These are phyloP conservation scores for Istiophorus platypterus DNA, from an alignment of 2,113 vertebrate species.

Conservation along the genomic window DNA sequence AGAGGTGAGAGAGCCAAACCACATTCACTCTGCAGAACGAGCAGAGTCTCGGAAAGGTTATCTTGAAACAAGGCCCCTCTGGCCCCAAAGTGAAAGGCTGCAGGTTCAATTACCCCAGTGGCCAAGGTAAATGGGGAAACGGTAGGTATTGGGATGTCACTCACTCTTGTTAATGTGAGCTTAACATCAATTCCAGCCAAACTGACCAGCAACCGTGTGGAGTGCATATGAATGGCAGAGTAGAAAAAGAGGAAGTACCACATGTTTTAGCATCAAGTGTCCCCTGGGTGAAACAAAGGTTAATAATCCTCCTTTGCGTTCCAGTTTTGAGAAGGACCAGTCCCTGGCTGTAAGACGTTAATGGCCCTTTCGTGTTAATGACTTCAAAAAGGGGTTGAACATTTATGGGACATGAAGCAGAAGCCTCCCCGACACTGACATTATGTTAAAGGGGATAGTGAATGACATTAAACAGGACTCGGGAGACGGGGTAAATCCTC, in stretches of 20 bases:
- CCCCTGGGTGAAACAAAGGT: constrained; percentile 13
- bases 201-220: not conserved
- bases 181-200: not conserved
- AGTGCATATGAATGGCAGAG: not conserved
- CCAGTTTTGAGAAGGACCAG: constrained; percentile 23
- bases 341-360: constrained; percentile 2
- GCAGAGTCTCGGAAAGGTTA: constrained; percentile 35
- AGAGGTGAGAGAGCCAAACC: constrained; percentile 59
- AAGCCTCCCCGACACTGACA: constrained; percentile 6
- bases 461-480: constrained; percentile 57
- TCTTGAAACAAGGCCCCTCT: constrained; percentile 28
- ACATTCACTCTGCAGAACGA: constrained; percentile 37
- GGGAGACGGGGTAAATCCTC: constrained; percentile 52
- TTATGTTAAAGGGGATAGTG: constrained; percentile 27
- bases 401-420: constrained; percentile 50
- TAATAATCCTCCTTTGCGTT: not conserved
- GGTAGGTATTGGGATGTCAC: not conserved
- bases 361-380: constrained; percentile 43
- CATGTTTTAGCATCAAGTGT: constrained; percentile 4
- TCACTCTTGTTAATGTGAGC: not conserved
- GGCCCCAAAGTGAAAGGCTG: constrained; percentile 18
- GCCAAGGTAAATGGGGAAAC: constrained; percentile 24
- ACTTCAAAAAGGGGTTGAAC: constrained; percentile 44
- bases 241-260: not conserved
- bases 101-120: constrained; percentile 16